These are phyloP conservation scores for Mycalesis mineus DNA, from an alignment of 2,888 invertebrate genomes.

Conservation along the genomic window DNA sequence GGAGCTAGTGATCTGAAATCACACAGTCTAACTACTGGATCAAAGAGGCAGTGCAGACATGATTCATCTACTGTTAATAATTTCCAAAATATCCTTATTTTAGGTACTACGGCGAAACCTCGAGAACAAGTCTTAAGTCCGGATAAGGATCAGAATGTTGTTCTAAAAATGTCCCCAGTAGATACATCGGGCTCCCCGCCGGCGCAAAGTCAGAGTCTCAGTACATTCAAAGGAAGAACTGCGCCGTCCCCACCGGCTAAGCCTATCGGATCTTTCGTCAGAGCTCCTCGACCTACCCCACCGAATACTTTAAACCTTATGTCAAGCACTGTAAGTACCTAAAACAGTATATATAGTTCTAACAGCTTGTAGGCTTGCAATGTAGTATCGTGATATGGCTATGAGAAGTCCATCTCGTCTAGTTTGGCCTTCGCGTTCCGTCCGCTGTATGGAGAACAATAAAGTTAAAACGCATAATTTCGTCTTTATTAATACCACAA, in stretches of 20 bases:
- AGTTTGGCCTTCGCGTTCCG: too few relatives aligned
- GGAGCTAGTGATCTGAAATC: too few relatives aligned
- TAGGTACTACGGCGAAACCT: conserved; percentile 64
- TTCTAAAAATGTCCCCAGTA: conserved; percentile 87
- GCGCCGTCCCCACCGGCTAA: conserved; percentile 76
- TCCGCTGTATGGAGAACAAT: too few relatives aligned
- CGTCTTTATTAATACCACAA: too few relatives aligned
- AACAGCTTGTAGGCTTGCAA: conserved; percentile 9
- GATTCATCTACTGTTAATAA: too few relatives aligned
- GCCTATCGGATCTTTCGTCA: conserved; percentile 68
- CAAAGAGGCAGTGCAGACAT: too few relatives aligned
- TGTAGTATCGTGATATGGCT: background rate
- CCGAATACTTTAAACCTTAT: conserved; percentile 89
- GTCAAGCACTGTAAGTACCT: conserved; percentile 73
- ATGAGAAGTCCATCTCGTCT: background rate
- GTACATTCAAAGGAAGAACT: conserved; percentile 83
- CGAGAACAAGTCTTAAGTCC: conserved; percentile 60
- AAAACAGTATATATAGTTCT: conserved; percentile 10
- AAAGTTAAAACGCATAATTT: too few relatives aligned
- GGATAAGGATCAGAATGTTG: conserved; percentile 80
- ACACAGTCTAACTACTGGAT: too few relatives aligned
- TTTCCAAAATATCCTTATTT: background rate
- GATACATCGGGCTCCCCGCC: conserved; percentile 72
- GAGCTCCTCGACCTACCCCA: conserved; percentile 86
- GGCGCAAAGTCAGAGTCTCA: conserved; percentile 74